Percentiles rank a stretch among this genome's conserved stretches.
phyloP scores from a whole-genome alignment of 2,888 invertebrate species.

The Venusia cambrica region DNA sequence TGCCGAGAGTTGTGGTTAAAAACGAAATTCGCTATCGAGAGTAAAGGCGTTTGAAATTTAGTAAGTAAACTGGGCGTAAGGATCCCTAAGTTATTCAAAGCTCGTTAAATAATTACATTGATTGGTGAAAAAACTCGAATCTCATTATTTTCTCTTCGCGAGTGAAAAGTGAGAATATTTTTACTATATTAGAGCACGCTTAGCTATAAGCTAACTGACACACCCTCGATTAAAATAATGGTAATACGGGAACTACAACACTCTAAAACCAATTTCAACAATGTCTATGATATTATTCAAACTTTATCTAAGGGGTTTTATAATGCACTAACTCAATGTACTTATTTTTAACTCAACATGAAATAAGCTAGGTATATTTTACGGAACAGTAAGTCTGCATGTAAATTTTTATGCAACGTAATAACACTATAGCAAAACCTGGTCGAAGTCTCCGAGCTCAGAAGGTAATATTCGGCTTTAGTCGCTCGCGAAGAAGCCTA shows the following conservation, averaged over 20 bases:
- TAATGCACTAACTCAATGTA: too few relatives aligned
- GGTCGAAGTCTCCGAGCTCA: slow-evolving; percentile 40
- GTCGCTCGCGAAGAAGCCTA: slow-evolving; percentile 47
- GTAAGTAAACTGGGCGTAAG: slow-evolving; percentile 23
- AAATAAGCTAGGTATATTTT: slow-evolving; percentile 8
- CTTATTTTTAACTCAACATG: too few relatives aligned
- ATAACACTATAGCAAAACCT: slow-evolving; percentile 49
- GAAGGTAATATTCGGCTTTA: slow-evolving; percentile 54
- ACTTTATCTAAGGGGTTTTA: too few relatives aligned
- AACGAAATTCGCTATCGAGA: slow-evolving; percentile 35
- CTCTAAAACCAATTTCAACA: too few relatives aligned
- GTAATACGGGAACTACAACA: too few relatives aligned
- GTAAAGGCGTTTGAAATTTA: slow-evolving; percentile 30
- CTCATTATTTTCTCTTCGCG: too few relatives aligned
- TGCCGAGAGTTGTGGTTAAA: slow-evolving; percentile 36
- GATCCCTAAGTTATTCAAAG: slow-evolving; percentile 17
- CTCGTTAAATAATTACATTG: slow-evolving; percentile 10
- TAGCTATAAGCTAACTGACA: too few relatives aligned
- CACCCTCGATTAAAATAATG: too few relatives aligned
- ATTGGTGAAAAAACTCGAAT: too few relatives aligned
- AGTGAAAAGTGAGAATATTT: too few relatives aligned
- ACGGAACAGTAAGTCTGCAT: slow-evolving; percentile 15
- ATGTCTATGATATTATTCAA: too few relatives aligned
- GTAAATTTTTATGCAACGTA: slow-evolving; percentile 30
- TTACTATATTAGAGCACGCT: too few relatives aligned